Conservation (phyloP, 2,888 invertebrate species). For the Globia sparganii region DNA sequence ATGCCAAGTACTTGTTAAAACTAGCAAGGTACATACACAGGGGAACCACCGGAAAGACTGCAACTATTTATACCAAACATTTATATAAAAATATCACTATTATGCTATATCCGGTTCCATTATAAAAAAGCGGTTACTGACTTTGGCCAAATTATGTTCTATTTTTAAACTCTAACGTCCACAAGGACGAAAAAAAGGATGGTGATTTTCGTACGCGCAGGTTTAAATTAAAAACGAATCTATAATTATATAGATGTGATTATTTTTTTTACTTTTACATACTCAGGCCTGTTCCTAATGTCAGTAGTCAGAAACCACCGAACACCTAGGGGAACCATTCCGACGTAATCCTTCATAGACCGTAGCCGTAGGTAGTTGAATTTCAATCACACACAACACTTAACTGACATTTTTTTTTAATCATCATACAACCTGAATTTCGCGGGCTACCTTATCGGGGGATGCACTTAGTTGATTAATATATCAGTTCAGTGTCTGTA, state of each 20-base stretch:
- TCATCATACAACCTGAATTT: too few species aligned
- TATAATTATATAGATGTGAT: not conserved
- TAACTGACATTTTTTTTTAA: too few species aligned
- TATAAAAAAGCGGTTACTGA: constrained; percentile 33
- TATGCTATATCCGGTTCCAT: constrained; percentile 43
- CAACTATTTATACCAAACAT: constrained; percentile 1
- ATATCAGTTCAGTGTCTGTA: too few species aligned
- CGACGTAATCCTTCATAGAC: too few species aligned
- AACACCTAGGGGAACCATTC: not conserved
- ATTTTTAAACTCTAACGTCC: constrained; percentile 32
- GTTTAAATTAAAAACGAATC: constrained; percentile 16
- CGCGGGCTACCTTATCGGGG: too few species aligned
- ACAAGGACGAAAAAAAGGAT: not conserved
- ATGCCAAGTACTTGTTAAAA: constrained; percentile 12
- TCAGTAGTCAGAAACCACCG: not conserved
- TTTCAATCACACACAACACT: too few species aligned
- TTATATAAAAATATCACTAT: constrained; percentile 14
- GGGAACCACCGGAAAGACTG: constrained; percentile 44
- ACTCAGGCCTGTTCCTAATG: not conserved
- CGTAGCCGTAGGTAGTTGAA: too few species aligned
- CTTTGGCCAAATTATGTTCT: constrained; percentile 30
- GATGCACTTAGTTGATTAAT: too few species aligned
- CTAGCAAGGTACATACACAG: constrained; percentile 3
- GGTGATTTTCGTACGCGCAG: constrained; percentile 5
- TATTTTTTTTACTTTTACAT: not conserved